Percentiles rank a stretch among this genome's conserved stretches.
phyloP scores from a whole-genome alignment of 1,140 invertebrate genomes.

The Tetragnatha versicolor region DNA sequence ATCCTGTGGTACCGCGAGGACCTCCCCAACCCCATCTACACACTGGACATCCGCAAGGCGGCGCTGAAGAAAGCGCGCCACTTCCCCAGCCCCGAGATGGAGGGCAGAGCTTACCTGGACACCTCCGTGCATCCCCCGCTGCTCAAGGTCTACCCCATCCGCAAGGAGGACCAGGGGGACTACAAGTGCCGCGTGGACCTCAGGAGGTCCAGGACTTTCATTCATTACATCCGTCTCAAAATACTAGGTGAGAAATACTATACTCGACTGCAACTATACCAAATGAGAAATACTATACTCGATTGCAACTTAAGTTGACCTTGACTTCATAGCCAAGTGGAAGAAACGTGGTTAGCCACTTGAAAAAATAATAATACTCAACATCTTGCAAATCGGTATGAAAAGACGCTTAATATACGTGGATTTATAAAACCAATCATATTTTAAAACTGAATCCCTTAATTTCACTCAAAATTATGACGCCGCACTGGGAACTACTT shows the following conservation, averaged over 20 bases:
- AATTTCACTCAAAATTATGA: too few species aligned
- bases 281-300: too few species aligned
- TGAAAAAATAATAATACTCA: too few species aligned
- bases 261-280: too few species aligned
- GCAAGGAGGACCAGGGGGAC: slow-evolving; percentile 81
- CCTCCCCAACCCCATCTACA: slow-evolving; percentile 58
- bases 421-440: too few species aligned
- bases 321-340: too few species aligned
- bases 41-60: slow-evolving; percentile 58
- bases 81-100: slow-evolving; percentile 53
- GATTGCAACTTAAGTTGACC: too few species aligned
- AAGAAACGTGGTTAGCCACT: too few species aligned
- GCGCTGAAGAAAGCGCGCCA: slow-evolving; percentile 54
- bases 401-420: too few species aligned
- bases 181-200: slow-evolving; percentile 92
- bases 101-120: slow-evolving; percentile 57
- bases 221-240: slow-evolving; percentile 56
- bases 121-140: slow-evolving; percentile 69
- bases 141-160: slow-evolving; percentile 79
- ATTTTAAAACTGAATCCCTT: too few species aligned
- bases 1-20: slow-evolving; percentile 85
- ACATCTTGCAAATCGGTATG: too few species aligned
- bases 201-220: slow-evolving; percentile 80
- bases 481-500: too few species aligned
- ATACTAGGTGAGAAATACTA: slow-evolving; percentile 59